Conservation (phyloP, 1,140 invertebrate species). For the Platyura marginata region DNA sequence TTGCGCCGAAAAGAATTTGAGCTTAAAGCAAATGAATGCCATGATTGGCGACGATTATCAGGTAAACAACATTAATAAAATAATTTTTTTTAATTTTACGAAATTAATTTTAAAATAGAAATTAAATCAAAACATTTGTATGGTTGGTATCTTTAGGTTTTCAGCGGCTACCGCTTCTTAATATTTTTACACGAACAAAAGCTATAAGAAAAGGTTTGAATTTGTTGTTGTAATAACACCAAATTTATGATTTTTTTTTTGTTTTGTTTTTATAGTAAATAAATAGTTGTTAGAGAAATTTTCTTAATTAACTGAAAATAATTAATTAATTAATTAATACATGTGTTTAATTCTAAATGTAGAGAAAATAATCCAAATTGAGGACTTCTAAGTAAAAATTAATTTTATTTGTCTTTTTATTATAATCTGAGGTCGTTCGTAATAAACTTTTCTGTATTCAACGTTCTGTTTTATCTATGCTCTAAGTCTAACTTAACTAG, state of each 20-base stretch:
- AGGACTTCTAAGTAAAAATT: too few species aligned
- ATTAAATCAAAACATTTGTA: background rate
- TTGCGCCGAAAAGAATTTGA: slow-evolving; percentile 57
- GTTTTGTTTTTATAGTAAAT: too few species aligned
- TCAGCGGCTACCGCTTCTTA: background rate
- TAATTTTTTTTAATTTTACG: background rate
- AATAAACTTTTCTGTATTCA: too few species aligned
- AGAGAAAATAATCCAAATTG: too few species aligned
- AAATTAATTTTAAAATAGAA: background rate
- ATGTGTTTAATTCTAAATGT: too few species aligned
- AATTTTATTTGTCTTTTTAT: too few species aligned
- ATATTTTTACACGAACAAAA: background rate
- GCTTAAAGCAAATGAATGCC: slow-evolving; percentile 8
- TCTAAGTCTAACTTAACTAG: too few species aligned
- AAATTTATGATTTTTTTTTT: background rate
- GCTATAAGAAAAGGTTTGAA: background rate
- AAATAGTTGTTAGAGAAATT: too few species aligned
- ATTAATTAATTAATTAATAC: too few species aligned
- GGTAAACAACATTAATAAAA: background rate
- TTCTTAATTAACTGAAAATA: too few species aligned
- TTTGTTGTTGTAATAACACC: background rate
- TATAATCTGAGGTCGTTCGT: too few species aligned
- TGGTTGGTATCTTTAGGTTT: background rate
- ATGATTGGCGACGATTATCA: background rate
- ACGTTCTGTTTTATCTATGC: too few species aligned